Percentiles rank a stretch among this genome's conserved stretches.
Evolutionary conservation across 2,113 vertebrate genomes (phyloP).

Genomic region (Girardinichthys multiradiatus): DNA sequence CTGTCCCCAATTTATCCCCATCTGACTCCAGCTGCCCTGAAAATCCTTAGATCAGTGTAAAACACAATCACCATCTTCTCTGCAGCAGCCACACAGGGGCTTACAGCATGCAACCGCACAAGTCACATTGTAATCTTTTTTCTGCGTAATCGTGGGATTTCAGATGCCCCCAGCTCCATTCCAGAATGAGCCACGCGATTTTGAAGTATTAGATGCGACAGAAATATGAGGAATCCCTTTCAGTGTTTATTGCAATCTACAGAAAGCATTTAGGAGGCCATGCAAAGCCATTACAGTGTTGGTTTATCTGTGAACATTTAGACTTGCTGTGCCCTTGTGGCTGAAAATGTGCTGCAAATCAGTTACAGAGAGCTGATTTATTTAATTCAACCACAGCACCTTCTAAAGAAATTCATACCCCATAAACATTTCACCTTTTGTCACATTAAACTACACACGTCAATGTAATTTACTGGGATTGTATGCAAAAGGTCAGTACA

Average conservation of each 20-base stretch:
- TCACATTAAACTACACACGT: not conserved
- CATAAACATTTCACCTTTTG: not conserved
- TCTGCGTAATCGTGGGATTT: slow-evolving; percentile 74
- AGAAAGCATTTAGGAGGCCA: slow-evolving; percentile 31
- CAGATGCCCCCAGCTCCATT: slow-evolving; percentile 35
- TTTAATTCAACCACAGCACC: not conserved
- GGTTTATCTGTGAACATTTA: slow-evolving; percentile 50
- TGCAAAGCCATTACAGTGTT: slow-evolving; percentile 28
- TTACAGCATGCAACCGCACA: slow-evolving; percentile 60
- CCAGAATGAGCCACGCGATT: slow-evolving; percentile 45
- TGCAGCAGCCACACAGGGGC: slow-evolving; percentile 43
- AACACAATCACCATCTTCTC: slow-evolving; percentile 67
- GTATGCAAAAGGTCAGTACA: too few relatives aligned
- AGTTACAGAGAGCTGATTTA: not conserved
- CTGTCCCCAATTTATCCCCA: slow-evolving; percentile 56
- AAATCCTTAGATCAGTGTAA: slow-evolving; percentile 71
- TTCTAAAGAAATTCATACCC: not conserved
- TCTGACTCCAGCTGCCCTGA: slow-evolving; percentile 42
- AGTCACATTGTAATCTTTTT: slow-evolving; percentile 75
- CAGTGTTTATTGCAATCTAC: slow-evolving; percentile 46
- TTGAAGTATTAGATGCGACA: slow-evolving; percentile 60
- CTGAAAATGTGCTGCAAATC: slow-evolving; percentile 6
- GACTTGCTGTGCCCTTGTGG: slow-evolving; percentile 12
- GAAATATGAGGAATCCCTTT: slow-evolving; percentile 46
- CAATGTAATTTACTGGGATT: too few relatives aligned